Percentiles rank a stretch among this genome's conserved stretches.
These are phyloP conservation scores for Pelvicachromis taeniatus DNA, from an alignment of 2,113 vertebrate species.

Conservation along the genomic window DNA sequence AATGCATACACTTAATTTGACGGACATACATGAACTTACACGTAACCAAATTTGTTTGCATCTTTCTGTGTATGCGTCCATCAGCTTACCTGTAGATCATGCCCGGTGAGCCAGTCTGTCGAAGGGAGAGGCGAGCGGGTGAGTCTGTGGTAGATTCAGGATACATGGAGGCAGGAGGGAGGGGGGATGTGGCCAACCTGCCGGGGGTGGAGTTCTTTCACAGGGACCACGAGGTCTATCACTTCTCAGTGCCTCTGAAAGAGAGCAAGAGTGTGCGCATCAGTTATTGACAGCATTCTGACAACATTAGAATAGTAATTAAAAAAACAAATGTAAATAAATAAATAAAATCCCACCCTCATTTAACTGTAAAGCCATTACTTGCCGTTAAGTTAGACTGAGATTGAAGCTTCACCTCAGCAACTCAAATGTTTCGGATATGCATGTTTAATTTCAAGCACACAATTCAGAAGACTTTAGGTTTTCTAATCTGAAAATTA, in stretches of 20 bases:
- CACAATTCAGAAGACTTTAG: neutral
- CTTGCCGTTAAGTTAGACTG: too few relatives aligned
- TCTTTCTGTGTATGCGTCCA: neutral
- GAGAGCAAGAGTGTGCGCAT: neutral
- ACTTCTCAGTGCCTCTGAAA: constrained; percentile 50
- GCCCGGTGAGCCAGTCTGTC: constrained; percentile 95
- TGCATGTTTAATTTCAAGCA: neutral
- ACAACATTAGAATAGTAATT: neutral
- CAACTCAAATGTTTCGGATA: neutral
- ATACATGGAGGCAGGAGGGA: constrained; percentile 89
- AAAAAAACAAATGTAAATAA: neutral
- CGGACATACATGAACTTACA: neutral
- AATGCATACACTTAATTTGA: neutral
- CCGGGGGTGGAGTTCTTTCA: constrained; percentile 53
- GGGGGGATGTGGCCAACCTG: constrained; percentile 64
- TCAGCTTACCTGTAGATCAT: constrained; percentile 96
- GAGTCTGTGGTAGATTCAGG: constrained; percentile 99
- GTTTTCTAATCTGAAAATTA: neutral
- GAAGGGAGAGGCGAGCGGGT: constrained; percentile 92
- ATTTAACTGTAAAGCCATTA: neutral
- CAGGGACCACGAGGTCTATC: constrained; percentile 42
- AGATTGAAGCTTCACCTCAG: neutral
- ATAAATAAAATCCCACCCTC: neutral
- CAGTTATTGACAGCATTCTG: neutral
- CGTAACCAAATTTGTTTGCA: neutral